Evolutionary conservation across 37 sponge, comb jelly and placozoan genomes (phyloP).

Genomic region (Lycopodina hypogea): DNA sequence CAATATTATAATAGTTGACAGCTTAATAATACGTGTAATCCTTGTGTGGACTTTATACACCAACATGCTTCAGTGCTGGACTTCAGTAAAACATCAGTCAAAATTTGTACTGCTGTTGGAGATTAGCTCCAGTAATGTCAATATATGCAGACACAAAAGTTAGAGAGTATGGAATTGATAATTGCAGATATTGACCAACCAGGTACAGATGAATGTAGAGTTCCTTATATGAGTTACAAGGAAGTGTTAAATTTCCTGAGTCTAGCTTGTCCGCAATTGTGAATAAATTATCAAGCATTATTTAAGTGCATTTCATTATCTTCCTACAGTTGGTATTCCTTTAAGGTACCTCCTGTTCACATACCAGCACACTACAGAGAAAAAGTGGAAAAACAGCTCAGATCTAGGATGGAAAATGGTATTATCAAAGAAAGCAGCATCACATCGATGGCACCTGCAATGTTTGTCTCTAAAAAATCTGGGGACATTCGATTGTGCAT

Average conservation of each 20-base stretch:
- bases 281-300: too few species aligned
- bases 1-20: constrained; percentile 48
- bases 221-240: too few species aligned
- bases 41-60: constrained; percentile 54
- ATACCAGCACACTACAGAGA: constrained; percentile 54
- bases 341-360: constrained; percentile 41
- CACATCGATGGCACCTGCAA: constrained; percentile 71
- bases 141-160: too few species aligned
- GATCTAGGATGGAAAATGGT: constrained; percentile 56
- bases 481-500: constrained; percentile 54
- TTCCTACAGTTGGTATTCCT: constrained; percentile 34
- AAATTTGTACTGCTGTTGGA: too few species aligned
- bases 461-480: constrained; percentile 55
- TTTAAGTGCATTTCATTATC: constrained; percentile 23
- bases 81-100: constrained; percentile 19
- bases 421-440: constrained; percentile 63
- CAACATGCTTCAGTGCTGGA: constrained; percentile 37
- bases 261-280: too few species aligned
- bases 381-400: constrained; percentile 46
- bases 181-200: too few species aligned
- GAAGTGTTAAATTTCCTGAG: too few species aligned
- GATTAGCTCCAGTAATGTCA: too few species aligned
- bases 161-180: too few species aligned
- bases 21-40: constrained; percentile 50
- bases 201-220: too few species aligned